phyloP scores from a whole-genome alignment of 2,113 vertebrate species.

The Seriola aureovittata region DNA sequence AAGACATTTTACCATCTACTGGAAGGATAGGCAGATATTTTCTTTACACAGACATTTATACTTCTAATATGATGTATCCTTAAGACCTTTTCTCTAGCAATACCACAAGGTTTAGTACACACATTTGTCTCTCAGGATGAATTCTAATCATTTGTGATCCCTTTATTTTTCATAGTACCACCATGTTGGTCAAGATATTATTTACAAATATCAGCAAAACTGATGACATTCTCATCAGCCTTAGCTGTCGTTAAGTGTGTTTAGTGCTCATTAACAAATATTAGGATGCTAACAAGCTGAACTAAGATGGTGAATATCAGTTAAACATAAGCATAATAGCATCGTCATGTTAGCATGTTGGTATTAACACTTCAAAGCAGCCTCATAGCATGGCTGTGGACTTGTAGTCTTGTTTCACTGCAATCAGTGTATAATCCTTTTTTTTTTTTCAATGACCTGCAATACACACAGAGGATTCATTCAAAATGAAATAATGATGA shows the following conservation, averaged over 20 bases:
- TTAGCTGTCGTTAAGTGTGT: neutral
- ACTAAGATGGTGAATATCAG: no score
- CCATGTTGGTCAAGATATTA: neutral
- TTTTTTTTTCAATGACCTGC: neutral
- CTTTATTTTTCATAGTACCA: neutral
- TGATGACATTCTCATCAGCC: neutral
- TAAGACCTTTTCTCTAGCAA: neutral
- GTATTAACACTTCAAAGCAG: no score
- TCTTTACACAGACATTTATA: neutral
- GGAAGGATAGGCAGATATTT: neutral
- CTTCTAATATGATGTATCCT: neutral
- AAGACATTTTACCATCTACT: neutral
- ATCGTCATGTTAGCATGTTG: no score
- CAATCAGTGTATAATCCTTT: no score
- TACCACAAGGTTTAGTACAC: no score
- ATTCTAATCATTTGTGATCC: neutral
- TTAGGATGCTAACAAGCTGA: neutral
- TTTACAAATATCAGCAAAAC: neutral
- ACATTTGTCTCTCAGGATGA: no score
- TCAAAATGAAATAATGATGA: conserved; percentile 11
- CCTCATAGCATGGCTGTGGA: neutral
- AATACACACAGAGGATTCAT: neutral
- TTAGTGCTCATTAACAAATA: neutral
- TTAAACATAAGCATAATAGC: no score
- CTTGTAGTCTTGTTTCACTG: no score